Percentiles rank a stretch among this genome's conserved stretches.
phyloP scores from a whole-genome alignment of 2,797 vertebrate genomes.

The Mormyrops attenuatus region DNA sequence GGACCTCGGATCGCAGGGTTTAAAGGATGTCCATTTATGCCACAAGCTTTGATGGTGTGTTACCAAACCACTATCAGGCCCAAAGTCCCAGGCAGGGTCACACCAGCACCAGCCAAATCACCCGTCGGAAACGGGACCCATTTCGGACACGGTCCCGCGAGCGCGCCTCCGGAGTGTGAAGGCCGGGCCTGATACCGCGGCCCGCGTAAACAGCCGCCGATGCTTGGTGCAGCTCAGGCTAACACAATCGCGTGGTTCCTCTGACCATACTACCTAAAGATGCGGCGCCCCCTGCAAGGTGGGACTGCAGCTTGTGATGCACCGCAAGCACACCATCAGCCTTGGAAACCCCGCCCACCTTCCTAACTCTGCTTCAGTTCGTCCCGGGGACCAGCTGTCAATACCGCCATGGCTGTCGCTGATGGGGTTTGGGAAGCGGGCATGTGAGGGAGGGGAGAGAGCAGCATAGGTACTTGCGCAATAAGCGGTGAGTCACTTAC shows the following conservation, averaged over 20 bases:
- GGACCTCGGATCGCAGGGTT: background rate
- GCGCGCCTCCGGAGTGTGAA: too few relatives aligned
- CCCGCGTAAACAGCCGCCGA: background rate
- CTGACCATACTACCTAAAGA: background rate
- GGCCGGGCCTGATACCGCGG: too few relatives aligned
- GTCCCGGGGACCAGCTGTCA: background rate
- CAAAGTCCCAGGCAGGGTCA: background rate
- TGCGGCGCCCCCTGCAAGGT: background rate
- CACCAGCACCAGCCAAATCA: background rate
- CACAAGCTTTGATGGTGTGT: background rate
- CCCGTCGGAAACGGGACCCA: background rate
- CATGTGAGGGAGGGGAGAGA: background rate
- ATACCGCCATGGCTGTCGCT: background rate
- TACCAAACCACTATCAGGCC: background rate
- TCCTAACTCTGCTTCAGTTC: background rate
- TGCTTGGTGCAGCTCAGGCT: background rate
- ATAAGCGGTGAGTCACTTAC: slow-evolving; percentile 52
- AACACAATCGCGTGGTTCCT: background rate
- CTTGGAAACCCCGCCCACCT: background rate
- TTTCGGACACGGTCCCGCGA: background rate
- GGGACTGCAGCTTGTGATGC: background rate
- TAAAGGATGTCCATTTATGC: background rate
- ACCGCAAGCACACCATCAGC: background rate
- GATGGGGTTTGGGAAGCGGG: too few relatives aligned
- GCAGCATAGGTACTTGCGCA: background rate